A percentile compares a stretch with the other conserved stretches of the same genome.
Conservation (phyloP, 2,113 vertebrate genomes). For the Myotis brandtii region DNA sequence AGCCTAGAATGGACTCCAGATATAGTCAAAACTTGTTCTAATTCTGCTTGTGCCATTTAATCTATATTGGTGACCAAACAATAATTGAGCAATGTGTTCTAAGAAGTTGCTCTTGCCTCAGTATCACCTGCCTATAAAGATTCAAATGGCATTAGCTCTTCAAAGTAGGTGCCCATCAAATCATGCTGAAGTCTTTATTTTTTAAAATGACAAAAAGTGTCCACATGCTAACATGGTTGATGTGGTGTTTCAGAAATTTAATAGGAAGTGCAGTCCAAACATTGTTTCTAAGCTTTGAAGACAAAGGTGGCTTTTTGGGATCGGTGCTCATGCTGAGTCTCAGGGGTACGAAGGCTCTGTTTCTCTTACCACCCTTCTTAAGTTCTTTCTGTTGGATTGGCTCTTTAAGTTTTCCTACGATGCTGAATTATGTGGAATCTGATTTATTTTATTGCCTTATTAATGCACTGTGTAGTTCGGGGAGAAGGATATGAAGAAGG, state of each 20-base stretch:
- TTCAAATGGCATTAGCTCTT: slow-evolving; percentile 73
- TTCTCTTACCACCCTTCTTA: slow-evolving; percentile 34
- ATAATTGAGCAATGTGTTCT: slow-evolving; percentile 55
- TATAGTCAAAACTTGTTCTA: not conserved
- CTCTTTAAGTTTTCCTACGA: slow-evolving; percentile 9
- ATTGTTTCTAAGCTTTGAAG: slow-evolving; percentile 63
- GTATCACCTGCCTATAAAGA: slow-evolving; percentile 40
- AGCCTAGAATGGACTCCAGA: not conserved
- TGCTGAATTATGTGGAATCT: slow-evolving; percentile 59
- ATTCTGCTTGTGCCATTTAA: slow-evolving; percentile 71
- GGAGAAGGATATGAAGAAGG: not conserved
- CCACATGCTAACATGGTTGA: slow-evolving; percentile 75
- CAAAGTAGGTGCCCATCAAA: slow-evolving; percentile 76
- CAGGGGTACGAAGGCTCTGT: not conserved
- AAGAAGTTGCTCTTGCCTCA: not conserved
- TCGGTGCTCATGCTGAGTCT: not conserved
- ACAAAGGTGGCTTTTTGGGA: not conserved
- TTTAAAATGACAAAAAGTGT: slow-evolving; percentile 67
- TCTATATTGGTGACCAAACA: slow-evolving; percentile 53
- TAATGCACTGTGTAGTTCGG: slow-evolving; percentile 17
- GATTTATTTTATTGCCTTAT: slow-evolving; percentile 64
- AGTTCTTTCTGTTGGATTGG: not conserved
- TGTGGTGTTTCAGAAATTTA: slow-evolving; percentile 75
- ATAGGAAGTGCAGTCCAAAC: slow-evolving; percentile 75
- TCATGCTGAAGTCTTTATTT: slow-evolving; percentile 69